Percentiles rank a stretch among this genome's conserved stretches.
These are phyloP conservation scores for Penaeus chinensis DNA, from an alignment of 1,140 invertebrate species.

Conservation along the genomic window DNA sequence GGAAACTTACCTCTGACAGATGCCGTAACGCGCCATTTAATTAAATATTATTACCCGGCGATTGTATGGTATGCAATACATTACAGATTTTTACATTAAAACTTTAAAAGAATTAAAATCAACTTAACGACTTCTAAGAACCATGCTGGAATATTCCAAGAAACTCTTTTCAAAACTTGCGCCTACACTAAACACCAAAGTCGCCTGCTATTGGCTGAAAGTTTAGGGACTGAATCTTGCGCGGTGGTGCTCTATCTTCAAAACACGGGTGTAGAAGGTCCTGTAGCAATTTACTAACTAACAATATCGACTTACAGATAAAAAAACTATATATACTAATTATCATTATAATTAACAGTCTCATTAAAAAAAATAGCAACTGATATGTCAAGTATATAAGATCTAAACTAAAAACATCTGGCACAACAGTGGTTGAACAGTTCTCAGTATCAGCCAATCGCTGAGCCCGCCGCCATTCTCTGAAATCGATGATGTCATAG, in stretches of 20 bases:
- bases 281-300: background rate
- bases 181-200: too few species aligned
- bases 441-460: constrained; percentile 49
- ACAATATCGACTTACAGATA: background rate
- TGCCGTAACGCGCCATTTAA: too few species aligned
- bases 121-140: too few species aligned
- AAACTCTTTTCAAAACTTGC: too few species aligned
- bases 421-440: constrained; percentile 18
- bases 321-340: background rate
- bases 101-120: too few species aligned
- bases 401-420: background rate
- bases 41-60: too few species aligned
- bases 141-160: too few species aligned
- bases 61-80: too few species aligned
- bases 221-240: constrained; percentile 32
- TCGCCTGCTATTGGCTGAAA: constrained; percentile 35
- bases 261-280: constrained; percentile 9
- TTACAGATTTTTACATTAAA: too few species aligned
- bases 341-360: too few species aligned
- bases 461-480: constrained; percentile 10
- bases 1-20: too few species aligned
- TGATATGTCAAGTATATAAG: background rate
- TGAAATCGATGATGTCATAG: constrained; percentile 68
- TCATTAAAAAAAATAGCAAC: background rate
- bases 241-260: constrained; percentile 22